These are phyloP conservation scores for Tragulus kanchil DNA, from an alignment of 2,113 vertebrate genomes.

Conservation along the genomic window DNA sequence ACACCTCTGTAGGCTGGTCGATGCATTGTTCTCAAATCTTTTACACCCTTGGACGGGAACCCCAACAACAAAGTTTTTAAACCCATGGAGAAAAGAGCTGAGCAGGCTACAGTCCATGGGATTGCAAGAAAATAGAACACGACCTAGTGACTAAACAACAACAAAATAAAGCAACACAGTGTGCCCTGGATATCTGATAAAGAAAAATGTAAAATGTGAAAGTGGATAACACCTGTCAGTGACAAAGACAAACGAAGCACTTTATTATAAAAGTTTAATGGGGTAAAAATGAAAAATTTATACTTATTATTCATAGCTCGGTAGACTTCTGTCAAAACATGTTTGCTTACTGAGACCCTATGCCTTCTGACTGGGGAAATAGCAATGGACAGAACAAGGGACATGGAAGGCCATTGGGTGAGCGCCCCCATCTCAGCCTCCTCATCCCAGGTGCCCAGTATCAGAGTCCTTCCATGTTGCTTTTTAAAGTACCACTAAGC, in stretches of 20 bases:
- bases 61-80: no score
- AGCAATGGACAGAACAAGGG: not conserved
- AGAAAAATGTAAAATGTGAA: not conserved
- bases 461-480: rapidly evolving
- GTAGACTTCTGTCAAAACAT: not conserved
- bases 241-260: conserved; percentile 48
- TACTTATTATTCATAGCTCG: not conserved
- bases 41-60: no score
- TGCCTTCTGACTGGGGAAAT: rapidly evolving
- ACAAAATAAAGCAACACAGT: not conserved
- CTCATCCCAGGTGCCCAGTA: not conserved
- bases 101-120: not conserved
- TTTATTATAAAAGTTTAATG: conserved; percentile 57
- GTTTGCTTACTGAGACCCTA: not conserved
- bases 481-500: not conserved
- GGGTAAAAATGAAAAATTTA: conserved; percentile 53
- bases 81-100: not conserved
- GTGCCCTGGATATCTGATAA: not conserved
- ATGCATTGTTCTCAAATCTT: no score
- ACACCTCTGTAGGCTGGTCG: rapidly evolving
- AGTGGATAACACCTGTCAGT: not conserved
- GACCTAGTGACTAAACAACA: not conserved
- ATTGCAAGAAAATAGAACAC: not conserved
- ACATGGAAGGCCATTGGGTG: rapidly evolving
- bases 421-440: rapidly evolving